Conservation (phyloP, 2,797 vertebrate species). For the Hirundo rustica region DNA sequence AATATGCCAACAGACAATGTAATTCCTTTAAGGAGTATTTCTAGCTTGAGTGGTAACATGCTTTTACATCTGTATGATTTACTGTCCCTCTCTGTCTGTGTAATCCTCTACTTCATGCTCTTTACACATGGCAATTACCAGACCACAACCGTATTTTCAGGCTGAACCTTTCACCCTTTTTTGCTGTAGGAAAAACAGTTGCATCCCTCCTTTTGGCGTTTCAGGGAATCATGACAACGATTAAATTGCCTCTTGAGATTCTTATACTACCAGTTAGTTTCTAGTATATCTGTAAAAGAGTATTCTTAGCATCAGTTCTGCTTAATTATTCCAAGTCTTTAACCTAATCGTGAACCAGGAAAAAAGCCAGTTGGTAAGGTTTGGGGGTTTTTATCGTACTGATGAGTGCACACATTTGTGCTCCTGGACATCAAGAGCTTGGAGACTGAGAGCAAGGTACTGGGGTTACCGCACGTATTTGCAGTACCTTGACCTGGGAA, state of each 20-base stretch:
- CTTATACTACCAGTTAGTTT: background rate
- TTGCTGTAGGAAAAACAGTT: background rate
- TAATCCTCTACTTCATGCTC: background rate
- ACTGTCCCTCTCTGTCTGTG: background rate
- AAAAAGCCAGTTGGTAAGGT: background rate
- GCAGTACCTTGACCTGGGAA: background rate
- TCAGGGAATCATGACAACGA: background rate
- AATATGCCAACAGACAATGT: background rate
- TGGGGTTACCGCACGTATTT: fast-evolving
- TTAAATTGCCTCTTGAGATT: background rate
- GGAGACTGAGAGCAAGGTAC: background rate
- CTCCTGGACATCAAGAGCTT: background rate
- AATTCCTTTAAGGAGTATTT: background rate
- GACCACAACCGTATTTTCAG: background rate
- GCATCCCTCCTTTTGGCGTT: background rate
- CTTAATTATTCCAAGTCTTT: background rate
- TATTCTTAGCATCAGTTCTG: background rate
- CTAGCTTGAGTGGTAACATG: background rate
- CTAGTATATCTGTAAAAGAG: background rate
- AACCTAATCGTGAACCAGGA: background rate
- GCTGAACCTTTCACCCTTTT: background rate
- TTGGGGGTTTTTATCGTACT: background rate
- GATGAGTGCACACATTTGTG: background rate
- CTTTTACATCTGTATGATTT: background rate
- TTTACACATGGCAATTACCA: background rate